These are phyloP conservation scores for Bombus huntii DNA, from an alignment of 1,140 invertebrate genomes.

Conservation along the genomic window DNA sequence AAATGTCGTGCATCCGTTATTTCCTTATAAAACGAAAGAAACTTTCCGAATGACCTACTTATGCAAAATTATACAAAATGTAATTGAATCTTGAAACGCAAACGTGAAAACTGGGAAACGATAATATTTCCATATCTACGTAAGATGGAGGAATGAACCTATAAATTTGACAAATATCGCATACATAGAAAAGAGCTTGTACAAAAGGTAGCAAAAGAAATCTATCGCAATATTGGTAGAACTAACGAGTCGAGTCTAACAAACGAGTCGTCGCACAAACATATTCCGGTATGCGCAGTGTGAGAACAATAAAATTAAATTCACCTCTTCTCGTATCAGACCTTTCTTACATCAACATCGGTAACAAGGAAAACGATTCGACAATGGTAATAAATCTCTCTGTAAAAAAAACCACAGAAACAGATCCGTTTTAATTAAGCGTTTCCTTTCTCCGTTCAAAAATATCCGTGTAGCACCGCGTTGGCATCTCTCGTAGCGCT, in stretches of 20 bases:
- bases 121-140: no score
- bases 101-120: no score
- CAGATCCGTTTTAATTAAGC: conserved; percentile 16
- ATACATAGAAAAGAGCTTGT: not conserved
- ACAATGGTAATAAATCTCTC: not conserved
- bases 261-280: no score
- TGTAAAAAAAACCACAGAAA: not conserved
- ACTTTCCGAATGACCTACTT: no score
- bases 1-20: no score
- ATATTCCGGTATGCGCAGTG: not conserved
- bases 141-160: no score
- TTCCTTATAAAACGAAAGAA: no score
- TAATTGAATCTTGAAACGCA: no score
- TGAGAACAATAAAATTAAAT: not conserved
- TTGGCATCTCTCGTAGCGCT: not conserved
- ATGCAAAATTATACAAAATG: no score
- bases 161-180: not conserved
- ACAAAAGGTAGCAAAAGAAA: not conserved
- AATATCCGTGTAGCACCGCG: not conserved
- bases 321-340: not conserved
- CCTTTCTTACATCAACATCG: not conserved
- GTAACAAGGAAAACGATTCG: not conserved
- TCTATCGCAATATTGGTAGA: not conserved
- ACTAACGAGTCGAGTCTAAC: not conserved
- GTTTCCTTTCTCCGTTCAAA: not conserved